Evolutionary conservation across 2,888 invertebrate genomes (phyloP), one percentile per base, ranked within the genome.

Genomic region (Luperina testacea): DNA sequence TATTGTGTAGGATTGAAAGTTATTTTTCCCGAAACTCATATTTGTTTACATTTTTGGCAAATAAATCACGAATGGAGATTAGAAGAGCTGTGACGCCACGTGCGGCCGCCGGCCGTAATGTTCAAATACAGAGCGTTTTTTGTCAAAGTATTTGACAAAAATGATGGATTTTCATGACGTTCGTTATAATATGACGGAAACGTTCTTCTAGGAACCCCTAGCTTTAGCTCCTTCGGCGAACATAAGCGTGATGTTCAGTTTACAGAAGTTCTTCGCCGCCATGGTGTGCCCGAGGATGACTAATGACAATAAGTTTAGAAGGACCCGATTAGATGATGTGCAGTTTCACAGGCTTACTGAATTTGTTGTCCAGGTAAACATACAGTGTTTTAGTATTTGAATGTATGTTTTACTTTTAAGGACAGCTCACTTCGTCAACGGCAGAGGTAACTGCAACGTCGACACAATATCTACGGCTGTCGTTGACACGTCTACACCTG

Each of bases 281-380:
- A 85, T 95, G 42, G 92, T 95, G 0, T 97, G 97, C 75, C 96
- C 96, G 2, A 92, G 94, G 64, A 94, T 96, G 94, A 83, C 86
- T 13, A 88, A 88, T 38, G 90, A 93, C 48, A 92, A 91, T 8
- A 92, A 90, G 70, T 90, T 90, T 2, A 80, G 92, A 42, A 61
- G 89, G 0, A 79, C 92, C 2, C 91, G 92, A 20, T 86, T 96
- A 64, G 92, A 91, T 45, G 75, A 87, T 2, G 82, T 90, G 1
- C 92, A 95, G 76, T 93, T 92, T 51, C 86, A 85, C 63, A 83
- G 89, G 81, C 86, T 97, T 27, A 92, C 93, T 57, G 91, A 95
- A 11, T 97, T 97, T 86, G 92, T 97, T 72, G 81, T 93, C 0
- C 88, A 95, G 90, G 97, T 96, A 89, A 38, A 45, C 2, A 57